Evolutionary conservation across 2,888 invertebrate genomes (phyloP).

Genomic region (Dexiosoma caninum): DNA sequence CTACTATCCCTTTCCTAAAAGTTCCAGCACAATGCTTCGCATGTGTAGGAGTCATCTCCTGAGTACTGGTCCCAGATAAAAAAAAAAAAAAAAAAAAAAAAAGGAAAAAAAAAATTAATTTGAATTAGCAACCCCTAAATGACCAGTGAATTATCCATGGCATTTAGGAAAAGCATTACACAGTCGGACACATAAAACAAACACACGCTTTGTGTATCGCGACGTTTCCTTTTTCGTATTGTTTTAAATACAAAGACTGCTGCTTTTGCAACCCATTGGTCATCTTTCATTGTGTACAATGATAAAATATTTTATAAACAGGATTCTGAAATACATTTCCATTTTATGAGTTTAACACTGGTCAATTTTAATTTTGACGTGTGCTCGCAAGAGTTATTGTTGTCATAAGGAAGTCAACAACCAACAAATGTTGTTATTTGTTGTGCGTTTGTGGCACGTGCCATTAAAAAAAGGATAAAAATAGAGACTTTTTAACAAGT

Average conservation of each 20-base stretch:
- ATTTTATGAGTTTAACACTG: conserved; percentile 19
- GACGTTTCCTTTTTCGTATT: neutral
- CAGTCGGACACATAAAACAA: conserved; percentile 34
- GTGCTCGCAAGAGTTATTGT: neutral
- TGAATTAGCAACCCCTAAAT: conserved; percentile 10
- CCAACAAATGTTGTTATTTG: conserved; percentile 10
- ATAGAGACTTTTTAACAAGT: conserved; percentile 46
- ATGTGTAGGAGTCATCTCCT: no score
- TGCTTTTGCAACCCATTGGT: neutral
- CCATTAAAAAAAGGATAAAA: conserved; percentile 20
- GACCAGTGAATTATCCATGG: neutral
- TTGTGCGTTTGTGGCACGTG: conserved; percentile 43
- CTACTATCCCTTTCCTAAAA: no score
- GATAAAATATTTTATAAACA: conserved; percentile 14
- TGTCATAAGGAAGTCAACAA: conserved; percentile 34
- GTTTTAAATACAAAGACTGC: neutral
- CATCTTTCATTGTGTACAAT: neutral
- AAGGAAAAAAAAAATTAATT: no score
- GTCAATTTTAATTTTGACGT: conserved; percentile 31
- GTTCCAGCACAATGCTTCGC: no score
- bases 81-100: no score
- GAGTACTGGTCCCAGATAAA: no score
- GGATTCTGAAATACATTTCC: conserved; percentile 7
- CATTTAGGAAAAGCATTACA: conserved; percentile 10
- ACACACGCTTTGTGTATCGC: neutral